Evolutionary conservation across 2,113 vertebrate genomes (phyloP).

Genomic region (Hyperopisus bebe): DNA sequence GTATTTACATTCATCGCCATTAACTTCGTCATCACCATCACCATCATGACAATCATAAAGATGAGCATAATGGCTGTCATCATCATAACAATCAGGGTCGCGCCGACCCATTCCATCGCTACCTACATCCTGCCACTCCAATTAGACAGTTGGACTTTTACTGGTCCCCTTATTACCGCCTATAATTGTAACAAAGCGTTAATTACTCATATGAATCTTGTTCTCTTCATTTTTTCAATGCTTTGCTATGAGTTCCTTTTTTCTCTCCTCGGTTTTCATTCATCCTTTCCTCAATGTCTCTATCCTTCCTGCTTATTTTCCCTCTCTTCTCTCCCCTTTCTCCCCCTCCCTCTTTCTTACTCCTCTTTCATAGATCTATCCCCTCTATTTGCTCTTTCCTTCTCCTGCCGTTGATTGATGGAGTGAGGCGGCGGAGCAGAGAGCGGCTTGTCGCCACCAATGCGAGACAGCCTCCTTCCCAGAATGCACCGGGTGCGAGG

Average conservation of each 20-base stretch:
- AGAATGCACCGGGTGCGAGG: constrained; percentile 44
- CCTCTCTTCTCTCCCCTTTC: constrained; percentile 24
- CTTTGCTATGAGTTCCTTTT: constrained; percentile 25
- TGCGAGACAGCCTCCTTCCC: constrained; percentile 59
- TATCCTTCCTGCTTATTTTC: constrained; percentile 36
- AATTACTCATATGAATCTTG: constrained; percentile 43
- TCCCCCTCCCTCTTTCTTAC: constrained; percentile 18
- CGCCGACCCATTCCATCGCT: constrained; percentile 35
- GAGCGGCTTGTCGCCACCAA: constrained; percentile 65
- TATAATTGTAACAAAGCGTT: constrained; percentile 44
- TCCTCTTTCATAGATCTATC: constrained; percentile 15
- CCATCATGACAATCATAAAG: constrained; percentile 32
- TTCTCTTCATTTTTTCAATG: constrained; percentile 38
- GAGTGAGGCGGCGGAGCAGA: constrained; percentile 62
- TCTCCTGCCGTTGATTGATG: constrained; percentile 63
- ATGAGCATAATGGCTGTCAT: constrained; percentile 36
- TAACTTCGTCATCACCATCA: constrained; percentile 24
- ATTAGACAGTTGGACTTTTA: constrained; percentile 43
- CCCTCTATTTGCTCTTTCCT: constrained; percentile 25
- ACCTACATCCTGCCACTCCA: constrained; percentile 37
- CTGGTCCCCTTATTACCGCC: constrained; percentile 36
- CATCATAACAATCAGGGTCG: constrained; percentile 44
- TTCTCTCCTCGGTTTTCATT: constrained; percentile 33
- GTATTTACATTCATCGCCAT: constrained; percentile 32
- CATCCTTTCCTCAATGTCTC: constrained; percentile 48